Conservation (phyloP, 2,888 invertebrate genomes). For the Melangyna quadrimaculata region DNA sequence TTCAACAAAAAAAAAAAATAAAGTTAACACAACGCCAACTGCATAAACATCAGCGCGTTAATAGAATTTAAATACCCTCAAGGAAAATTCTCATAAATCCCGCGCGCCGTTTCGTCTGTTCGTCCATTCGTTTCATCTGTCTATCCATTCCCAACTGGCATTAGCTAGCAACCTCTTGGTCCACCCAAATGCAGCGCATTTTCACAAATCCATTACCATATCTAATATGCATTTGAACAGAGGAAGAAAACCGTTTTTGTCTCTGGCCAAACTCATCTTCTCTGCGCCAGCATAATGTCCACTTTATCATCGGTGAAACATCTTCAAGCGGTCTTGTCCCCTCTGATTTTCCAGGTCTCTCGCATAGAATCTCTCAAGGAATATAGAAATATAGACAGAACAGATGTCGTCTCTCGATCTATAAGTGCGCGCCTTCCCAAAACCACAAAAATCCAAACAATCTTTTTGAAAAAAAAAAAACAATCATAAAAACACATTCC, state of each 20-base stretch:
- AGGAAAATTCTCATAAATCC: slow-evolving; percentile 67
- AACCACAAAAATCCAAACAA: slow-evolving; percentile 41
- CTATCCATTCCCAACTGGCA: background rate
- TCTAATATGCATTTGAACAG: slow-evolving; percentile 61
- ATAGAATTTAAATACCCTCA: slow-evolving; percentile 70
- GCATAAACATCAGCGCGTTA: slow-evolving; percentile 63
- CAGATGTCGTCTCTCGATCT: slow-evolving; percentile 60
- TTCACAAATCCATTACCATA: slow-evolving; percentile 67
- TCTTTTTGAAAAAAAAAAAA: slow-evolving; percentile 11
- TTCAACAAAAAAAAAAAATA: slow-evolving; percentile 33
- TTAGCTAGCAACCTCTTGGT: slow-evolving; percentile 17
- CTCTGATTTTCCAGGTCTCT: background rate
- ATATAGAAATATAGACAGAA: background rate
- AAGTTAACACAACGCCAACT: slow-evolving; percentile 11
- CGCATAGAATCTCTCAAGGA: slow-evolving; percentile 7
- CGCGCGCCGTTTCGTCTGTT: slow-evolving; percentile 3
- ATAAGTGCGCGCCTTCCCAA: slow-evolving; percentile 40
- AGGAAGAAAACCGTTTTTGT: slow-evolving; percentile 47
- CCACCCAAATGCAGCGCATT: slow-evolving; percentile 22
- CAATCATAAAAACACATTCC: slow-evolving; percentile 65
- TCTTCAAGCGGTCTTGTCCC: slow-evolving; percentile 49
- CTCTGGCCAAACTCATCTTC: slow-evolving; percentile 36
- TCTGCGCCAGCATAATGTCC: slow-evolving; percentile 58
- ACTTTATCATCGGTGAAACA: slow-evolving; percentile 64
- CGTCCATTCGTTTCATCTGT: slow-evolving; percentile 17